Conservation (phyloP, 2,797 vertebrate species). For the Esox lucius region DNA sequence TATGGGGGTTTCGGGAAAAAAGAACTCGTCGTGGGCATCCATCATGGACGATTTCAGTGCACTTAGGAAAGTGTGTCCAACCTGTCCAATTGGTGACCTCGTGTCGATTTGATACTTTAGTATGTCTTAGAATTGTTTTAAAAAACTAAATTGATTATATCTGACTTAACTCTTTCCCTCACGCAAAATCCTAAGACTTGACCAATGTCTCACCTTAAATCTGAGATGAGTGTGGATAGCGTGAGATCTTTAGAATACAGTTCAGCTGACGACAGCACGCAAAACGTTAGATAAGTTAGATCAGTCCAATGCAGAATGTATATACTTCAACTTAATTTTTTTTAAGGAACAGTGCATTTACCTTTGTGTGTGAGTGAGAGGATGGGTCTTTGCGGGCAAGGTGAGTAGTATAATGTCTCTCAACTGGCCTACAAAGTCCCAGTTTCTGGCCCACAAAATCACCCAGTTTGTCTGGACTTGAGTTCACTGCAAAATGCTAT, state of each 20-base stretch:
- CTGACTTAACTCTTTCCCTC: not conserved
- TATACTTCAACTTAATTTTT: too few species aligned
- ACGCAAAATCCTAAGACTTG: not conserved
- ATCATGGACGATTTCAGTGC: not conserved
- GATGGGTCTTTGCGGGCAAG: slow-evolving; percentile 81
- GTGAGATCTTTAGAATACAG: not conserved
- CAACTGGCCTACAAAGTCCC: slow-evolving; percentile 93
- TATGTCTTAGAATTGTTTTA: not conserved
- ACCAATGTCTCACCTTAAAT: not conserved
- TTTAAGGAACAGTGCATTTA: too few species aligned
- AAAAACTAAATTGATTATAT: too few species aligned
- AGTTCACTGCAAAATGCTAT: too few species aligned
- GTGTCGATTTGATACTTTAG: not conserved
- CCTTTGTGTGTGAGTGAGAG: slow-evolving; percentile 74
- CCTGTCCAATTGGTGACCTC: not conserved
- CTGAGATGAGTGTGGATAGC: not conserved
- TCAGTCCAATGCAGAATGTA: not conserved
- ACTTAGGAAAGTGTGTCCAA: not conserved
- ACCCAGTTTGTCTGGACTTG: slow-evolving; percentile 11
- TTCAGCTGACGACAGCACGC: not conserved
- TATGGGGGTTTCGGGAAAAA: not conserved
- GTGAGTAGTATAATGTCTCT: slow-evolving; percentile 74
- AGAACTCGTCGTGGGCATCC: not conserved
- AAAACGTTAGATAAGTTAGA: not conserved
- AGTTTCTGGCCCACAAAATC: slow-evolving; percentile 78